Conservation (phyloP, 2,888 invertebrate species). For the Drosophila subquinaria region DNA sequence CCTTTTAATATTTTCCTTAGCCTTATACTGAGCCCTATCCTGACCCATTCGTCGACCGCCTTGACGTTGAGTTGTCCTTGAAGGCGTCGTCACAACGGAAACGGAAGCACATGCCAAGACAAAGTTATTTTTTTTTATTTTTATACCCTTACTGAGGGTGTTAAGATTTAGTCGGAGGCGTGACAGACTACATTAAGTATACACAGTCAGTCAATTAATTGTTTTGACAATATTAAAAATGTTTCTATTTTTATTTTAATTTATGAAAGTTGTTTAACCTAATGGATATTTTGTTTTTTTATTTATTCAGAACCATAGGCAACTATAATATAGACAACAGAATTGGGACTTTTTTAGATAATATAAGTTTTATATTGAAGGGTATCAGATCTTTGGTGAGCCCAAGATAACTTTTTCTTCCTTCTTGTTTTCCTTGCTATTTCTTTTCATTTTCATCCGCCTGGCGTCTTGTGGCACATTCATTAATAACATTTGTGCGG, state of each 20-base stretch:
- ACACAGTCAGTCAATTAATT: neutral
- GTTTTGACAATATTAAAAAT: neutral
- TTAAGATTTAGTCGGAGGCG: neutral
- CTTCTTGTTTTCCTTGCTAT: conserved; percentile 4
- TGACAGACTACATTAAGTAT: neutral
- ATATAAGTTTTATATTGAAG: neutral
- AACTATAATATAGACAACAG: too few species aligned
- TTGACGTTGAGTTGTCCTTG: conserved; percentile 47
- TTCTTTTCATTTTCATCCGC: conserved; percentile 14
- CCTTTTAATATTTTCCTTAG: neutral
- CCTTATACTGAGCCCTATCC: neutral
- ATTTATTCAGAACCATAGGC: too few species aligned
- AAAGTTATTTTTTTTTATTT: conserved; percentile 34
- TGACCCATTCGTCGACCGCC: conserved; percentile 11
- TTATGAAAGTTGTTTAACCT: too few species aligned
- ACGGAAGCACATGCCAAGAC: conserved; percentile 70
- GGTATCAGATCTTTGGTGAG: neutral
- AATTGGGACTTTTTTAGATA: too few species aligned
- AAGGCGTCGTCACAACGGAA: conserved; percentile 41
- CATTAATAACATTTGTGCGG: conserved; percentile 76
- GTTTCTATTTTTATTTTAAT: too few species aligned
- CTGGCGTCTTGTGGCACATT: conserved; percentile 52
- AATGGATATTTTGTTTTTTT: too few species aligned
- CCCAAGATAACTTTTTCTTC: neutral
- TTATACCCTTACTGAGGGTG: neutral